Evolutionary conservation across 2,113 vertebrate genomes (phyloP).

Genomic region (Xenopus laevis): DNA sequence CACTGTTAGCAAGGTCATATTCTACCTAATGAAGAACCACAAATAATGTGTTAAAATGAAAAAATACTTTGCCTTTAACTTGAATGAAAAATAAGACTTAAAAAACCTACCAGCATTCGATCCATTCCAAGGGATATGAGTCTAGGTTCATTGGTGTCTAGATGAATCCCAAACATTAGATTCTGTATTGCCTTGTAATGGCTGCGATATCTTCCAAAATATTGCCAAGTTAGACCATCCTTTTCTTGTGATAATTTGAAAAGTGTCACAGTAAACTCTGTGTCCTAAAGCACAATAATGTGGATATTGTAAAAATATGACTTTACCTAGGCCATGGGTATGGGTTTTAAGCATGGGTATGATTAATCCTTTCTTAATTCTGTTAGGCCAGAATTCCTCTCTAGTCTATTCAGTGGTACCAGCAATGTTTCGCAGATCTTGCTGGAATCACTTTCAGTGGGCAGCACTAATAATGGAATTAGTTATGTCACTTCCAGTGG

Average conservation of each 20-base stretch:
- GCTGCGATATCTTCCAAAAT: slow-evolving; percentile 73
- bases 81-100: background rate
- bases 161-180: slow-evolving; percentile 81
- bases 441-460: too few relatives aligned
- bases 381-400: too few relatives aligned
- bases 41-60: background rate
- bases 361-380: too few relatives aligned
- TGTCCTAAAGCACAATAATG: slow-evolving; percentile 64
- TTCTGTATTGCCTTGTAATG: slow-evolving; percentile 81
- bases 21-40: slow-evolving; percentile 72
- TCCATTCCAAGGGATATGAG: slow-evolving; percentile 87
- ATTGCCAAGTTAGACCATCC: slow-evolving; percentile 63
- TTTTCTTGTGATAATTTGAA: slow-evolving; percentile 56
- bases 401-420: too few relatives aligned
- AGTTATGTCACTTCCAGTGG: too few relatives aligned
- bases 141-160: slow-evolving; percentile 71
- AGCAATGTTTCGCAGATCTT: too few relatives aligned
- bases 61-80: background rate
- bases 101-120: slow-evolving; percentile 70
- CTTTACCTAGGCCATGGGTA: too few relatives aligned
- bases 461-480: too few relatives aligned
- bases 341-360: too few relatives aligned
- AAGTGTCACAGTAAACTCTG: slow-evolving; percentile 71
- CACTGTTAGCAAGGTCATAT: slow-evolving; percentile 75
- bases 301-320: background rate